A percentile compares a stretch with the other conserved stretches of the same genome.
Evolutionary conservation across 2,113 vertebrate species (phyloP).

Genomic region (Connochaetes taurinus): DNA sequence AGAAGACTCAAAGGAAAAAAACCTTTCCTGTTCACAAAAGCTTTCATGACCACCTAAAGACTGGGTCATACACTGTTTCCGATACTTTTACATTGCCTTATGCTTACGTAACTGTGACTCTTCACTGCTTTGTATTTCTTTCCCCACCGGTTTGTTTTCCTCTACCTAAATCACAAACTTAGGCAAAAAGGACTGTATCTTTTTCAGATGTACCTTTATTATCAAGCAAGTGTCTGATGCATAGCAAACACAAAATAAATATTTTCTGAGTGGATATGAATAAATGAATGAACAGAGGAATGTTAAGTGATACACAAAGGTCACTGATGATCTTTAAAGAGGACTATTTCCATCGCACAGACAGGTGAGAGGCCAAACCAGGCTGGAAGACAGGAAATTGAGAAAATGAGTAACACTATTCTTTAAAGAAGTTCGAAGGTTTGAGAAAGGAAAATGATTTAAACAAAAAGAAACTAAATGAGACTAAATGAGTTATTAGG

Average conservation of each 20-base stretch:
- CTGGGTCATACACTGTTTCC: background rate
- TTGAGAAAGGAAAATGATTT: background rate
- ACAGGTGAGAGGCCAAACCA: background rate
- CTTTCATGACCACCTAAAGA: background rate
- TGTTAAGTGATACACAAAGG: background rate
- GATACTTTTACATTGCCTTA: background rate
- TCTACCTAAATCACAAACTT: background rate
- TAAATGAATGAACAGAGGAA: background rate
- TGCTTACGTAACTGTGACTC: background rate
- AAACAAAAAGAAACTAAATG: background rate
- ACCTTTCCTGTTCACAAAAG: background rate
- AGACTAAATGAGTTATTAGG: background rate
- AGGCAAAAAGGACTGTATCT: background rate
- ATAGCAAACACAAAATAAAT: background rate
- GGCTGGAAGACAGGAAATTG: background rate
- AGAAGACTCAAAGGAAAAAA: background rate
- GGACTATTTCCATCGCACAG: background rate
- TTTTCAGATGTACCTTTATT: background rate
- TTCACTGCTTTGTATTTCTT: background rate
- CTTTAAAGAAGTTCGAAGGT: background rate
- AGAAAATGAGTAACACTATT: background rate
- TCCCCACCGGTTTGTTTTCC: background rate
- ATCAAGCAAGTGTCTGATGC: background rate
- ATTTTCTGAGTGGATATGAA: background rate
- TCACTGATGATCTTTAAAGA: background rate